Conservation (phyloP, 1,140 invertebrate genomes). For the Bilobella aurantiaca region DNA sequence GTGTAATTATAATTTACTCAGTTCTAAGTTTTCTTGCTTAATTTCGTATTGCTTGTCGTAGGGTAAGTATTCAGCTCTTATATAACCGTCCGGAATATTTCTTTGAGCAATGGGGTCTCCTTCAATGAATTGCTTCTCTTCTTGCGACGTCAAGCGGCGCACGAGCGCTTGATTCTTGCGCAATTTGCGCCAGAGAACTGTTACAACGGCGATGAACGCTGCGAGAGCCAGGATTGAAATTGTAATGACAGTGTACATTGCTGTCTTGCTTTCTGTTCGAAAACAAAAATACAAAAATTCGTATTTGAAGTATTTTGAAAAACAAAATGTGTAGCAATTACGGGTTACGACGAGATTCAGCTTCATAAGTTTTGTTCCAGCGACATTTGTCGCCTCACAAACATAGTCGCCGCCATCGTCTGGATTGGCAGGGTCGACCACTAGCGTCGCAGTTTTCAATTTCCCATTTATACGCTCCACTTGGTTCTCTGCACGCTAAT, state of each 20-base stretch:
- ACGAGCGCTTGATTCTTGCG: conserved; percentile 11
- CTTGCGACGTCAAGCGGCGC: conserved; percentile 14
- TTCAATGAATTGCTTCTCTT: conserved; percentile 19
- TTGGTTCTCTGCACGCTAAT: background rate
- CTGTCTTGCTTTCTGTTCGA: background rate
- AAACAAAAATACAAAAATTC: background rate
- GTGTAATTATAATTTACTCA: conserved; percentile 22
- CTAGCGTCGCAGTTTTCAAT: background rate
- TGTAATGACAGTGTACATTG: background rate
- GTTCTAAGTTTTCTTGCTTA: conserved; percentile 14
- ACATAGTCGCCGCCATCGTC: conserved; percentile 8
- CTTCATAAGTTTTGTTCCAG: background rate
- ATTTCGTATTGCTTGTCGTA: conserved; percentile 25
- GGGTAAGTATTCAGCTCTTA: conserved; percentile 19
- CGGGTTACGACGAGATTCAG: background rate
- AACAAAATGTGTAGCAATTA: background rate
- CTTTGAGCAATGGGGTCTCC: conserved; percentile 21
- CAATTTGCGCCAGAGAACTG: conserved; percentile 8
- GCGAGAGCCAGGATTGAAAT: background rate
- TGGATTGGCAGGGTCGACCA: background rate
- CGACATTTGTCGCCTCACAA: conserved; percentile 3
- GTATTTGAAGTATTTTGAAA: background rate
- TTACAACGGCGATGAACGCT: background rate
- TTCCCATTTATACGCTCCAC: background rate
- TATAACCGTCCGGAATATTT: conserved; percentile 17